Conservation (phyloP, 2,113 vertebrate genomes). For the Dryoscopus gambensis region DNA sequence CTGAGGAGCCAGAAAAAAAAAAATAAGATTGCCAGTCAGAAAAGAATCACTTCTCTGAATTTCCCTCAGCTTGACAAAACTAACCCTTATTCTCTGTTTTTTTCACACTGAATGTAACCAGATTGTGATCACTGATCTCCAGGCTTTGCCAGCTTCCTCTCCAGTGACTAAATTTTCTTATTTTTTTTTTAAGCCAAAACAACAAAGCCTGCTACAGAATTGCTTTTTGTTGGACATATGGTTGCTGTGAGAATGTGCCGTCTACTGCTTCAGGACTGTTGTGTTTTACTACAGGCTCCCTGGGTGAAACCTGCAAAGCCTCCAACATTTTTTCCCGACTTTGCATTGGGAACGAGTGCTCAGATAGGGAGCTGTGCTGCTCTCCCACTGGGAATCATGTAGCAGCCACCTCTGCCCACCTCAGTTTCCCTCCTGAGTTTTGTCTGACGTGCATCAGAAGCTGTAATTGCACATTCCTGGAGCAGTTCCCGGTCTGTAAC, state of each 20-base stretch:
- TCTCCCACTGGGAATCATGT: rapidly evolving
- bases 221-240: neutral
- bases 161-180: neutral
- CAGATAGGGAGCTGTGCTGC: neutral
- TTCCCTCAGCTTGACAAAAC: neutral
- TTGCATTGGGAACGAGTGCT: neutral
- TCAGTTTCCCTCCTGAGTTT: neutral
- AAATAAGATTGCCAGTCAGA: neutral
- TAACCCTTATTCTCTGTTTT: neutral
- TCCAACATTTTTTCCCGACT: neutral
- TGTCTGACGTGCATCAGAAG: neutral
- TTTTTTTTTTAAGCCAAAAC: neutral
- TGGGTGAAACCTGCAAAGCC: neutral
- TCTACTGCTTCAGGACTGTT: neutral
- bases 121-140: neutral
- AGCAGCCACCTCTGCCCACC: neutral
- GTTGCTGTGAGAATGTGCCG: neutral
- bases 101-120: neutral
- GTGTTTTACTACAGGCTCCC: neutral
- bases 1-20: neutral
- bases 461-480: neutral
- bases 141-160: neutral
- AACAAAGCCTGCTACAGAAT: neutral
- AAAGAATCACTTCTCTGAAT: neutral
- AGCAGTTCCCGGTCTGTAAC: neutral